Evolutionary conservation across 2,888 invertebrate genomes (phyloP).

Genomic region (Tethea ocularis): DNA sequence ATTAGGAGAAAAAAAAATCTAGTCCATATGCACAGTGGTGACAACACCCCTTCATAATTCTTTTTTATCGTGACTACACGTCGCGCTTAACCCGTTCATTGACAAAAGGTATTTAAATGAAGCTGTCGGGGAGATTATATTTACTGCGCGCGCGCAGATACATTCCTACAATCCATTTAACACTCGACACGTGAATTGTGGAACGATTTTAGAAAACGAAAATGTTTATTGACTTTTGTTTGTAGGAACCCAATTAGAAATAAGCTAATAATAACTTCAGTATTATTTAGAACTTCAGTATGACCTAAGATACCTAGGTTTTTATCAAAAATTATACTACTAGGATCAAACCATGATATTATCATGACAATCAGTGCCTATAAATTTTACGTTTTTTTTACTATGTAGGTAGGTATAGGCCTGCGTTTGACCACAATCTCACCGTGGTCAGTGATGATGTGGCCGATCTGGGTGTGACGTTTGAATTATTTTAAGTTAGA

Average conservation of each 20-base stretch:
- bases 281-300: neutral
- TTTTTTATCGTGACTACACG: slow-evolving; percentile 73
- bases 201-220: slow-evolving; percentile 41
- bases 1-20: slow-evolving; percentile 54
- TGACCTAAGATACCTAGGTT: neutral
- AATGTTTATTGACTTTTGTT: neutral
- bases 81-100: slow-evolving; percentile 81
- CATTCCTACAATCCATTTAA: slow-evolving; percentile 64
- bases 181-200: slow-evolving; percentile 54
- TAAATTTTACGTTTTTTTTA: too few relatives aligned
- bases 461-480: too few relatives aligned
- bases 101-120: slow-evolving; percentile 84
- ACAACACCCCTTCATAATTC: slow-evolving; percentile 70
- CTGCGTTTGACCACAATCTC: too few relatives aligned
- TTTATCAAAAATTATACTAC: too few relatives aligned
- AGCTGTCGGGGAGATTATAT: slow-evolving; percentile 78
- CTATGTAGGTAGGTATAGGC: too few relatives aligned
- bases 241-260: neutral
- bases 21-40: slow-evolving; percentile 54
- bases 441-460: too few relatives aligned
- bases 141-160: slow-evolving; percentile 68
- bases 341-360: too few relatives aligned
- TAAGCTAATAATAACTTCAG: neutral
- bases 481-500: too few relatives aligned
- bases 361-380: too few relatives aligned